Evolutionary conservation across 2,888 invertebrate species (phyloP), one percentile per base, ranked within the genome.

Genomic region (Microctonus brassicae): DNA sequence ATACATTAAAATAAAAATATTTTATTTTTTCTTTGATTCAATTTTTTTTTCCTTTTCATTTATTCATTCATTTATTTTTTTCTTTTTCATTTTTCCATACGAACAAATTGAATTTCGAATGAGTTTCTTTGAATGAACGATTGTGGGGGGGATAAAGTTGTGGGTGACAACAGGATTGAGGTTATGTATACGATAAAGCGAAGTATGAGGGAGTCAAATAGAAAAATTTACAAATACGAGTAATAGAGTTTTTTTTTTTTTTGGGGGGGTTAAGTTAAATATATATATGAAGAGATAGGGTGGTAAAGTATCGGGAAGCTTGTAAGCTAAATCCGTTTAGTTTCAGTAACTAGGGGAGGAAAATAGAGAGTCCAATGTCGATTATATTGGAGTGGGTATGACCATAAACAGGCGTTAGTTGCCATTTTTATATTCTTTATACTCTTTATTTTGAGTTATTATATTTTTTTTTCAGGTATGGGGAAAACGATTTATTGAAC

Each of bases 361-460:
- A 42, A 6, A 42, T 62, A 20, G n/a, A 24, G 39, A 52, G 47
- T 47, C 33, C 52, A 20, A 29, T 64, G 52, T 52, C 17, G 63
- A 42, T 47, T 64, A 29, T 64, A 64, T 64, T 33, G 33, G n/a
- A 24, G 33, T 29, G 52, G 47, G 26, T 24, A 52, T 26, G 52
- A 52, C 33, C 63, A 64, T 64, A 52, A 64, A 64, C 63, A 47
- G 29, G 52, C 47, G 52, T 64, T 64, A 64, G 63, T 64, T 64
- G 29, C 26, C 13, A n/a, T 26, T 64, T 20, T 22, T n/a, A 10
- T 39, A 5, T 22, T 2, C 34, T 13, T 7, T 26, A 13, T 6
- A 24, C 26, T 42, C 39, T 39, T 20, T n/a, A 6, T 13, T 33
- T 26, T 29, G 29, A 29, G 58, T 34, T 17, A 58, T 58, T 34